phyloP scores from a whole-genome alignment of 2,797 vertebrate genomes.

The Anguilla pacifica region DNA sequence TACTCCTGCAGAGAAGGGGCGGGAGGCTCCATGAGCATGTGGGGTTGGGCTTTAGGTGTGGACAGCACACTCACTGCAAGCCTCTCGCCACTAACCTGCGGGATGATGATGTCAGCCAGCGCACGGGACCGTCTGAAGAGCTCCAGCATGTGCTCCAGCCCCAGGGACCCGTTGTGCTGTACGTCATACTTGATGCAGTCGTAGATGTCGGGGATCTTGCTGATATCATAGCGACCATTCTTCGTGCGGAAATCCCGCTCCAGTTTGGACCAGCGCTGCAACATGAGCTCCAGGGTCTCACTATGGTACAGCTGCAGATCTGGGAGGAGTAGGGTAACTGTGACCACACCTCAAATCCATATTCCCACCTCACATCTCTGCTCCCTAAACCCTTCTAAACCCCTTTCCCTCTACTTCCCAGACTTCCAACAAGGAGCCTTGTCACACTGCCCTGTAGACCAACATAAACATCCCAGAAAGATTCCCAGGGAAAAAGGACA shows the following conservation, averaged over 20 bases:
- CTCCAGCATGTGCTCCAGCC: constrained; percentile 80
- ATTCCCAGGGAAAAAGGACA: constrained; percentile 8
- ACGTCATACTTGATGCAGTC: constrained; percentile 88
- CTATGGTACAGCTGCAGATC: constrained; percentile 87
- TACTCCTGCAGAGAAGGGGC: constrained; percentile 75
- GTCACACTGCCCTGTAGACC: neutral
- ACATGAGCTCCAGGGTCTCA: constrained; percentile 85
- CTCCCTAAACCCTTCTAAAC: neutral
- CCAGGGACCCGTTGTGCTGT: constrained; percentile 80
- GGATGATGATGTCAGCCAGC: constrained; percentile 84
- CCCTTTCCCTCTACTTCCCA: too few relatives aligned
- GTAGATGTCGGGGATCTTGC: constrained; percentile 88
- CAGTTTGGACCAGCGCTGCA: constrained; percentile 87
- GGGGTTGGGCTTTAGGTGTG: neutral
- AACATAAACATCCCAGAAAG: neutral
- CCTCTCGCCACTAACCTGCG: constrained; percentile 73
- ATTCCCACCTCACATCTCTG: neutral
- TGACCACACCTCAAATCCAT: neutral
- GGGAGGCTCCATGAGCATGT: neutral
- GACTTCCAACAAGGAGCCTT: neutral
- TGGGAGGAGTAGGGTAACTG: constrained; percentile 46
- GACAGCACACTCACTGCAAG: neutral
- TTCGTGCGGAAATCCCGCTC: constrained; percentile 85
- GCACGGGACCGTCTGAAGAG: constrained; percentile 82
- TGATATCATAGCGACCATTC: constrained; percentile 85